Base-by-base conservation (phyloP, 2,113 vertebrate species). In the Arothron firmamentum region DNA sequence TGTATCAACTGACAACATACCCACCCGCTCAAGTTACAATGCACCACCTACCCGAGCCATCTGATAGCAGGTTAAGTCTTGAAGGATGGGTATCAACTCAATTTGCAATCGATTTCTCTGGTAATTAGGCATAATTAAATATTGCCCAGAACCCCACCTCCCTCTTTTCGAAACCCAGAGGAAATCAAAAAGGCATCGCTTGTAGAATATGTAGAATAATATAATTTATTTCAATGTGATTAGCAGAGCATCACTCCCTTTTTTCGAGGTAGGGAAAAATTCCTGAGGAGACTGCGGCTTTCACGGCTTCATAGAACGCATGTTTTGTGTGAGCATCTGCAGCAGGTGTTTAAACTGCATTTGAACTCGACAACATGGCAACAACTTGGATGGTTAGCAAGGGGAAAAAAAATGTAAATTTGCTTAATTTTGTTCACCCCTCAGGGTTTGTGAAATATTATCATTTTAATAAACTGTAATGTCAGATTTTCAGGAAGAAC, bases 121-220 rank as follows among this genome's bases (percentile, higher is more conserved):
- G 69, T 77, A 87, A 87, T 88, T 87, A 84, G 76, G 45, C 57
- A 20, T 81, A 79, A 87, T 86, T 85, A 65, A 78, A 88, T 88
- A 84, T 68, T 34, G 42, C 69, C 71, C 67, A 17, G 56, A 62
- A 48, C 49, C 47, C 53, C 53, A 8, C 54, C 68, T 68, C 55
- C 56, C 48, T 66, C 21, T 1, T 21, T 76, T 65, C 20, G 25
- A 61, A 19, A 82, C 77, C 67, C 83, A 47, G 60, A 78, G 78
- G 83, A 82, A 85, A 80, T 87, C 65, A 84, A 73, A 66, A 57
- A 20, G 63, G 67, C 38, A 14, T 70, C n/a, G 59, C 73, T 50
- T 34, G 59, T 15, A 19, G 79, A 86, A 84, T 78, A 65, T 78
- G 43, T 65, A n/a, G n/a, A n/a, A n/a, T n/a, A n/a, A n/a, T n/a